Evolutionary conservation across 2,797 vertebrate genomes (phyloP).

Genomic region (Hapalemur alaotrensis): DNA sequence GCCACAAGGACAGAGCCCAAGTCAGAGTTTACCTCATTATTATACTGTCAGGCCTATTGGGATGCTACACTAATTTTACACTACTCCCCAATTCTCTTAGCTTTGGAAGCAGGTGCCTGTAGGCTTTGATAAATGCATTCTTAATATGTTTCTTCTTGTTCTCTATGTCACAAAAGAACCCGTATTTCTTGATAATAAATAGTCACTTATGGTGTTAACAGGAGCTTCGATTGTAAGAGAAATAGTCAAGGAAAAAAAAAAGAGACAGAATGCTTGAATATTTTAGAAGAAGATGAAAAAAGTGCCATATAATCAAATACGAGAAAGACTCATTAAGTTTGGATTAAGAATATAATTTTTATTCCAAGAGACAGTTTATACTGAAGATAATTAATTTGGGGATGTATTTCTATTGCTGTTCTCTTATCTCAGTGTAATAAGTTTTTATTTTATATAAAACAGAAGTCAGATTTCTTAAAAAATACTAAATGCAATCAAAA

Average conservation of each 20-base stretch:
- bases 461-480: background rate
- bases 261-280: background rate
- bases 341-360: background rate
- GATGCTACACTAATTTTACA: background rate
- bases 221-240: background rate
- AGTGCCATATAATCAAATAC: background rate
- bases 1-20: background rate
- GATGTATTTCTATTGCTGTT: background rate
- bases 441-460: background rate
- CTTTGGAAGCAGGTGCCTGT: background rate
- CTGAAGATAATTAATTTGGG: background rate
- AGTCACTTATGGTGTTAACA: background rate
- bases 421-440: background rate
- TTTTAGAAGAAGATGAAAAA: background rate
- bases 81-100: background rate
- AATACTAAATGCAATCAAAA: background rate
- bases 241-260: background rate
- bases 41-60: background rate
- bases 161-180: background rate
- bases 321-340: background rate
- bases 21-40: background rate
- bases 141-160: background rate
- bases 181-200: background rate
- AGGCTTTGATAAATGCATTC: background rate
- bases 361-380: background rate